phyloP scores from a whole-genome alignment of 2,113 vertebrate genomes.

The Plestiodon gilberti region DNA sequence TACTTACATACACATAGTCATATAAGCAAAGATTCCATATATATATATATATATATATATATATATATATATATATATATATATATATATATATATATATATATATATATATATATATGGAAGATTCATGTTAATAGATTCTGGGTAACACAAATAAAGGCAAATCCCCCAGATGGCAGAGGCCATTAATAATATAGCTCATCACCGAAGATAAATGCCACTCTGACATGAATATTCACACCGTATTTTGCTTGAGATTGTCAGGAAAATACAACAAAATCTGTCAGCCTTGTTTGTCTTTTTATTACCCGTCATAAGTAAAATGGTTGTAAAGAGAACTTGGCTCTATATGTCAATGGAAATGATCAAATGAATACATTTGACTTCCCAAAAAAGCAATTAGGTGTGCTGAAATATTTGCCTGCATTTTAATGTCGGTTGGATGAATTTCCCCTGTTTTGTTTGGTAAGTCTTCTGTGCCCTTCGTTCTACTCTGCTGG shows the following conservation, averaged over 20 bases:
- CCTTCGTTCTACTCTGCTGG: not conserved
- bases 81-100: too few species aligned
- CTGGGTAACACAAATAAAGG: constrained; percentile 56
- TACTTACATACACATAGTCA: too few species aligned
- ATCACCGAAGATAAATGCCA: constrained; percentile 1
- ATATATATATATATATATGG: too few species aligned
- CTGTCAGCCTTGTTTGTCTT: not conserved
- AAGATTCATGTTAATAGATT: constrained; percentile 63
- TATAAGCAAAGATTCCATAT: too few species aligned
- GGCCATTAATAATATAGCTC: constrained; percentile 10
- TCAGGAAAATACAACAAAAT: not conserved
- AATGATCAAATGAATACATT: too few species aligned
- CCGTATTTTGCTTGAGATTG: not conserved
- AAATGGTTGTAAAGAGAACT: not conserved
- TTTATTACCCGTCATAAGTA: not conserved
- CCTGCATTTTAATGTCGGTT: not conserved
- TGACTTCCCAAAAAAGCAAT: not conserved
- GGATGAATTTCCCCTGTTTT: not conserved
- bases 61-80: too few species aligned
- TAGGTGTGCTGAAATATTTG: not conserved
- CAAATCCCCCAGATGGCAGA: constrained; percentile 40
- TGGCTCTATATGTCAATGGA: not conserved
- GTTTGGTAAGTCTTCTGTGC: not conserved
- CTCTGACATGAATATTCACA: not conserved
- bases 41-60: too few species aligned